A percentile compares a stretch with the other conserved stretches of the same genome.
These are phyloP conservation scores for Brachirus orientalis DNA, from an alignment of 2,113 vertebrate species.

Conservation along the genomic window DNA sequence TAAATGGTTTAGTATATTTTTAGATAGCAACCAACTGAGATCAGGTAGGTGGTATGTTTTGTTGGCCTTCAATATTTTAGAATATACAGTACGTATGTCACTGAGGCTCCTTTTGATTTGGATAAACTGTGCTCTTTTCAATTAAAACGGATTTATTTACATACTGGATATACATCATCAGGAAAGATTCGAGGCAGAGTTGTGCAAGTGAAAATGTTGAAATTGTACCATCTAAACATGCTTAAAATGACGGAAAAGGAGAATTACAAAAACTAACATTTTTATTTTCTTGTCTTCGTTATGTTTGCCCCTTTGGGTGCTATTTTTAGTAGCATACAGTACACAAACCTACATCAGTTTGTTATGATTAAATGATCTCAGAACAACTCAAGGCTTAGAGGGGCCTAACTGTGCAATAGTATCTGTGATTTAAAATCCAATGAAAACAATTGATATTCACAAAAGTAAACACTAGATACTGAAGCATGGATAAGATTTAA, in stretches of 20 bases:
- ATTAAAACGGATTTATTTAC: neutral
- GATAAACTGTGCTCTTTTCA: neutral
- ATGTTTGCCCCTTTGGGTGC: constrained; percentile 6
- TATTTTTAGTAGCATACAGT: constrained; percentile 9
- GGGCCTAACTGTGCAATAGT: neutral
- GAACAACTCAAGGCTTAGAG: constrained; percentile 11
- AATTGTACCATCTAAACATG: neutral
- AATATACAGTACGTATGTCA: no score
- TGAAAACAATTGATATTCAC: constrained; percentile 9
- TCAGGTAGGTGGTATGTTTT: constrained; percentile 15
- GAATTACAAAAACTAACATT: constrained; percentile 1
- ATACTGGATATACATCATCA: neutral
- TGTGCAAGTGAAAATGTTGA: neutral
- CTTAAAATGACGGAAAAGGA: constrained; percentile 15
- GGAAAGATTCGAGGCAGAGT: neutral
- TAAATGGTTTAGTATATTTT: constrained; percentile 24
- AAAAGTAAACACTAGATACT: constrained; percentile 4
- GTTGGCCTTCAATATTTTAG: constrained; percentile 18
- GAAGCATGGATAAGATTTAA: neutral
- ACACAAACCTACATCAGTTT: neutral
- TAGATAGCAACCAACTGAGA: constrained; percentile 27
- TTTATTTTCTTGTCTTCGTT: constrained; percentile 20
- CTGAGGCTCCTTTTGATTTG: no score
- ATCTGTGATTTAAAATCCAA: constrained; percentile 34
- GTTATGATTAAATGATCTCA: constrained; percentile 20